These are phyloP conservation scores for Hippasteria phrygiana DNA, from an alignment of 53 echinoderm and acorn worm species.

Conservation along the genomic window DNA sequence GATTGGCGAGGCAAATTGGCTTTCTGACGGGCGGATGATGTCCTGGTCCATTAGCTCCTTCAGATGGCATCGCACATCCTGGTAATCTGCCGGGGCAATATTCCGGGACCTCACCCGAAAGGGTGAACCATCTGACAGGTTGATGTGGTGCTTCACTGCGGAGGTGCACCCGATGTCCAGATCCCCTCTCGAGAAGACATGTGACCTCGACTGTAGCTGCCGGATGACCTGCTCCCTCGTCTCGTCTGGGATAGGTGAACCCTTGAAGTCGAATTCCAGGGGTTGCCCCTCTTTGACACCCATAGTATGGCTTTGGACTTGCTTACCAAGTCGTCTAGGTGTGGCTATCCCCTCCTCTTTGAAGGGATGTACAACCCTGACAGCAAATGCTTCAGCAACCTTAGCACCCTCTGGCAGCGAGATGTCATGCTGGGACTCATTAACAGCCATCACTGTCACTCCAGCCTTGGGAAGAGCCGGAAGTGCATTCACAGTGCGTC, in stretches of 20 bases:
- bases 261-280: constrained; percentile 12
- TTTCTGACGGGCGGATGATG: constrained; percentile 60
- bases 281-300: constrained; percentile 14
- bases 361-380: not conserved
- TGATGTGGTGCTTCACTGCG: too few relatives aligned
- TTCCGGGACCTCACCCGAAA: constrained; percentile 61
- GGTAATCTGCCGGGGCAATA: constrained; percentile 58
- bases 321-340: not conserved
- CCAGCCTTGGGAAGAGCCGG: not conserved
- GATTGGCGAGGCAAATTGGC: constrained; percentile 69
- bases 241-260: constrained; percentile 57
- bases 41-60: constrained; percentile 51
- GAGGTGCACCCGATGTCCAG: too few relatives aligned
- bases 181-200: constrained; percentile 3
- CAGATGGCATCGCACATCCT: constrained; percentile 48
- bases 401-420: constrained; percentile 21
- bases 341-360: not conserved
- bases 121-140: too few relatives aligned
- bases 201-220: not conserved
- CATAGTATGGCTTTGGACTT: not conserved
- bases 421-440: constrained; percentile 41
- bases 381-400: constrained; percentile 31
- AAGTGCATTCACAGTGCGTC: not conserved
- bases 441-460: not conserved
- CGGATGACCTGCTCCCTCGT: not conserved